Conservation (phyloP, 2,113 vertebrate genomes). For the Colaptes auratus region DNA sequence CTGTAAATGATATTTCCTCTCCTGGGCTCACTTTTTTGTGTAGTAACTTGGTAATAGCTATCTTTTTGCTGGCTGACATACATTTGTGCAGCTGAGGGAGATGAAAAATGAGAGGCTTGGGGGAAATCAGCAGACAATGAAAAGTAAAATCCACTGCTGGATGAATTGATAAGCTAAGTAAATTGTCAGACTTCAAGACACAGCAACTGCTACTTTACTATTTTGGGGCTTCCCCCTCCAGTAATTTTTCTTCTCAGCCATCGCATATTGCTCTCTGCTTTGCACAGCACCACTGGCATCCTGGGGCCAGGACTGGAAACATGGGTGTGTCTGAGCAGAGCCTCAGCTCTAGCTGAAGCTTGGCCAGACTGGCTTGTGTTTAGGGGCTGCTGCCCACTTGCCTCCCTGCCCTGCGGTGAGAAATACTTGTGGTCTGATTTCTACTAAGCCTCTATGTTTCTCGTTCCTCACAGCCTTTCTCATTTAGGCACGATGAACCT, state of each 20-base stretch:
- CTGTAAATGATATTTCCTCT: background rate
- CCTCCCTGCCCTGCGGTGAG: background rate
- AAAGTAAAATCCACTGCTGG: background rate
- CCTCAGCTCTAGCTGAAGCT: background rate
- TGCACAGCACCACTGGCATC: accelerated
- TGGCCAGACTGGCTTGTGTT: accelerated
- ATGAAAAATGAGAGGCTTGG: accelerated
- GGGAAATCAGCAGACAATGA: background rate
- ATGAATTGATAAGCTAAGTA: background rate
- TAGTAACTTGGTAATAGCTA: background rate
- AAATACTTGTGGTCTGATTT: background rate
- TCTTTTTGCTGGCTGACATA: background rate
- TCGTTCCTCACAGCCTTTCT: accelerated
- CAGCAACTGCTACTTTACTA: too few relatives aligned
- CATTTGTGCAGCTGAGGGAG: background rate
- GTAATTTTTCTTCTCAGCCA: background rate
- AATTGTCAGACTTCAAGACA: background rate
- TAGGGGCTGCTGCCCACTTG: accelerated
- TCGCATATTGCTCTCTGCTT: background rate
- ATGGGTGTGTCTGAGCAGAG: too few relatives aligned
- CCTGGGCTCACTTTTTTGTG: accelerated
- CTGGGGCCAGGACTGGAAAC: background rate
- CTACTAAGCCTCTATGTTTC: accelerated
- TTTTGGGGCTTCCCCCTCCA: background rate
- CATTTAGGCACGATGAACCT: accelerated